Base-by-base conservation (phyloP, 2,888 invertebrate species). In the Ophioninae sp. region DNA sequence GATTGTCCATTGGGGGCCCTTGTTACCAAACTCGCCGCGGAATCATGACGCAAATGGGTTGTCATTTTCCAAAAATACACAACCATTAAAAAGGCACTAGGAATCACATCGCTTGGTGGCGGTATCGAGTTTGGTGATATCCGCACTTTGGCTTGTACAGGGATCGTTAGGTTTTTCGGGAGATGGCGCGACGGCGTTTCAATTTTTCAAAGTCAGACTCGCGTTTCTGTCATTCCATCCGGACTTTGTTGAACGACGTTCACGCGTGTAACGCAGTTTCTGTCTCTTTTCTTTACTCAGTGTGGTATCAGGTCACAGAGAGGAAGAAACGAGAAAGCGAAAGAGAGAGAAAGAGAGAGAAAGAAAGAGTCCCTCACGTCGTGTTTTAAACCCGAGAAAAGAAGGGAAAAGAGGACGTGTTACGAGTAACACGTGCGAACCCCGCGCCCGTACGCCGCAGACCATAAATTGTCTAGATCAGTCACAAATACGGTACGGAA, bases 151-250 rank as follows among this genome's bases (percentile, higher is more conserved):
- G 30, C 39, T 37, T 41, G 61, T 39, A 64, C 8, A 63, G 63
- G 20, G 30, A 69, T 51, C 22, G 56, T 61, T 61, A 17, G 20
- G 44, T 30, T 63, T 67, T 30, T 44, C 17, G 69, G 20, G 64
- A 81, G 63, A 75, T 41, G 69, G 73, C 76, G 73, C 44, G 44
- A n/a, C 39, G 71, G 10, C 44, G 22, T 13, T 64, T 75, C 84
- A 74, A 86, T 86, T 82, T 80, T 85, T 86, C 85, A 86, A 86
- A 84, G 85, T 86, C 85, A 86, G 65, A 61, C 71, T 83, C 79
- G 81, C 82, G 84, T 85, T 86, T 79, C 84, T 86, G 84, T 84
- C 83, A 83, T 83, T 83, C 84, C 84, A 73, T 79, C 79, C 73
- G 79, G 84, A 84, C 79, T 76, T 79, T 23, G 81, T 79, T 73